Conservation (phyloP, 2,888 invertebrate species). For the Tenthredo mesomela region DNA sequence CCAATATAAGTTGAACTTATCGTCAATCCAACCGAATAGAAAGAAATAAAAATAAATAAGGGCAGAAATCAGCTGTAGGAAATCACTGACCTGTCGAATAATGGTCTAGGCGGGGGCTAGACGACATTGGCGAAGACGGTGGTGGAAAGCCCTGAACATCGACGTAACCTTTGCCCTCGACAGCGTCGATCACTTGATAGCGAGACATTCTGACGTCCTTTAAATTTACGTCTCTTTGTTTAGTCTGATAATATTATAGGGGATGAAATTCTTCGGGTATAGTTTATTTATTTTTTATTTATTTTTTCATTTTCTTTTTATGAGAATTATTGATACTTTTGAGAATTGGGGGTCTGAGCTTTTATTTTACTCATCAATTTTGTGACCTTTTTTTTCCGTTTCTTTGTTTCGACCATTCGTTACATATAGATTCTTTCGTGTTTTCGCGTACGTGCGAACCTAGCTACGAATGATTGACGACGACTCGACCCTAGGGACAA, state of each 20-base stretch:
- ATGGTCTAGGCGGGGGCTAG: conserved; percentile 25
- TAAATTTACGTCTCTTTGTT: background rate
- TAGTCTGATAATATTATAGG: background rate
- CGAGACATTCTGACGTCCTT: conserved; percentile 15
- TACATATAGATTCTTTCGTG: conserved; percentile 29
- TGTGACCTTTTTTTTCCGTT: background rate
- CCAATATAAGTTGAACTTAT: background rate
- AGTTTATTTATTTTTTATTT: background rate
- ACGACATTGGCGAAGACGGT: background rate
- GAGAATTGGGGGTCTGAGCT: background rate
- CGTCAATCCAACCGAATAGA: background rate
- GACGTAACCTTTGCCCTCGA: conserved; percentile 3
- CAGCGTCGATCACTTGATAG: conserved; percentile 26
- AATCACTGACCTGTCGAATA: conserved; percentile 46
- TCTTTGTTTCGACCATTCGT: background rate
- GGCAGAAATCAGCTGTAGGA: background rate
- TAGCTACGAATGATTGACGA: conserved; percentile 30
- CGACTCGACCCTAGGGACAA: background rate
- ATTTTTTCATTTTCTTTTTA: background rate
- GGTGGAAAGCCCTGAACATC: background rate
- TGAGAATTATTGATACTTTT: background rate
- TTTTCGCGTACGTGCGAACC: conserved; percentile 2
- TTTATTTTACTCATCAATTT: conserved; percentile 10
- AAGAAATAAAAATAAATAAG: background rate
- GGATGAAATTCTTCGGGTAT: background rate